Evolutionary conservation across 64 coral and sea anemone species (phyloP).

Genomic region (Dendrophyllia cribrosa): DNA sequence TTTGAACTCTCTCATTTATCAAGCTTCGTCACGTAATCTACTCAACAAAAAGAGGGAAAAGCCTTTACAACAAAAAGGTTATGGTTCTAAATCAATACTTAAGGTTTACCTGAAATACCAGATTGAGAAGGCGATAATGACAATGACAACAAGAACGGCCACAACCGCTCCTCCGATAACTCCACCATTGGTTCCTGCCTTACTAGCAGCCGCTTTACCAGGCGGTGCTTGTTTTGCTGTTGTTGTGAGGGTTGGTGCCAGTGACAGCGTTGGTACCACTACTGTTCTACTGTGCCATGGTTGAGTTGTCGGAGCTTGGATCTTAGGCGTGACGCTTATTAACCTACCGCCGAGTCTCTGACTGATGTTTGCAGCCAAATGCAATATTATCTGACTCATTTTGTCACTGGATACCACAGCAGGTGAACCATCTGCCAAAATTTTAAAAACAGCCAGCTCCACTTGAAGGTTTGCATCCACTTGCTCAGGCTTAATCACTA

Average conservation of each 20-base stretch:
- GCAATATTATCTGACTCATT: background rate
- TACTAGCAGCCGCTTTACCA: background rate
- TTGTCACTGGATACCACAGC: background rate
- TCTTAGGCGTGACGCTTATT: background rate
- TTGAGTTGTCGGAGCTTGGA: background rate
- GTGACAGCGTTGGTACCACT: background rate
- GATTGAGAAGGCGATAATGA: constrained; percentile 1
- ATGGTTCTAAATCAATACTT: too few species aligned
- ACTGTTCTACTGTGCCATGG: background rate
- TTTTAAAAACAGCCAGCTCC: constrained; percentile 20
- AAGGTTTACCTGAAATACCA: constrained; percentile 35
- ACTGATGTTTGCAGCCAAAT: background rate
- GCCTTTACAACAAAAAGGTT: too few species aligned
- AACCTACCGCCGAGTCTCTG: background rate
- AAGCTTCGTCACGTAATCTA: too few species aligned
- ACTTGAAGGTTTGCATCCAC: background rate
- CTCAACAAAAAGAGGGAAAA: too few species aligned
- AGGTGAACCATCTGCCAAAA: background rate
- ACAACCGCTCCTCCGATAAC: constrained; percentile 21
- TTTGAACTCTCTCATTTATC: too few species aligned
- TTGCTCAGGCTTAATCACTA: background rate
- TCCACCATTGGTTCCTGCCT: background rate
- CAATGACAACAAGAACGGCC: background rate
- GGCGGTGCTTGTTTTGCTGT: background rate
- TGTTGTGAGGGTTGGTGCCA: background rate